These are phyloP conservation scores for Hydroisotoma schaefferi DNA, from an alignment of 2,888 invertebrate genomes.

Conservation along the genomic window DNA sequence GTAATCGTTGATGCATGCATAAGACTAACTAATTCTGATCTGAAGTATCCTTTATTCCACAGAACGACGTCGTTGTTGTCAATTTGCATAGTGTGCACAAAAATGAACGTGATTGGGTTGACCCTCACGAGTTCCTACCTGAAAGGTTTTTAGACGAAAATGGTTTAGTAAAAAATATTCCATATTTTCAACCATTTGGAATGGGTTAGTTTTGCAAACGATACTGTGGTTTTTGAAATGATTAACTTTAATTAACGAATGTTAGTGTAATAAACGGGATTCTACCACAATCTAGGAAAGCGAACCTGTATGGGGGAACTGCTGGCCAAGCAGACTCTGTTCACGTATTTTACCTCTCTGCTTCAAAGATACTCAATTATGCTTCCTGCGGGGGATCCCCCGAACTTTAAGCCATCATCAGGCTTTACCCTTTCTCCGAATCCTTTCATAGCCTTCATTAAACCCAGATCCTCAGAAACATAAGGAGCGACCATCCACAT, in stretches of 20 bases:
- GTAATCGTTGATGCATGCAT: background rate
- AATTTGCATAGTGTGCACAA: slow-evolving; percentile 42
- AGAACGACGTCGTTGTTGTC: slow-evolving; percentile 40
- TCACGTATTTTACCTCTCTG: slow-evolving; percentile 39
- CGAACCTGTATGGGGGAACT: slow-evolving; percentile 43
- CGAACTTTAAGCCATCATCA: slow-evolving; percentile 28
- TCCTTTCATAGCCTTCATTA: slow-evolving; percentile 32
- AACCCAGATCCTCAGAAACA: slow-evolving; percentile 19
- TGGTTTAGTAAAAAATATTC: slow-evolving; percentile 19
- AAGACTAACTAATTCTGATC: too few species aligned
- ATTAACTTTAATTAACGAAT: background rate
- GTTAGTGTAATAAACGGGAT: background rate
- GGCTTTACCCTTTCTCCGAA: slow-evolving; percentile 42
- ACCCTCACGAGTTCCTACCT: slow-evolving; percentile 32
- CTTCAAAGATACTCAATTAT: slow-evolving; percentile 35
- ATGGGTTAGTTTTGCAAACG: slow-evolving; percentile 41
- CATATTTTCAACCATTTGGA: slow-evolving; percentile 43
- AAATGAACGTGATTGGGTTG: slow-evolving; percentile 31
- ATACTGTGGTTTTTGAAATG: slow-evolving; percentile 20
- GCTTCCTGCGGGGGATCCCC: slow-evolving; percentile 17
- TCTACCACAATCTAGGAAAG: slow-evolving; percentile 14
- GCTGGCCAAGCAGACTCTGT: slow-evolving; percentile 39
- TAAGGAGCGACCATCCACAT: too few species aligned
- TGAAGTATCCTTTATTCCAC: too few species aligned
- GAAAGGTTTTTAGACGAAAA: slow-evolving; percentile 37